These are phyloP conservation scores for Coremacera marginata DNA, from an alignment of 2,888 invertebrate genomes.

Conservation along the genomic window DNA sequence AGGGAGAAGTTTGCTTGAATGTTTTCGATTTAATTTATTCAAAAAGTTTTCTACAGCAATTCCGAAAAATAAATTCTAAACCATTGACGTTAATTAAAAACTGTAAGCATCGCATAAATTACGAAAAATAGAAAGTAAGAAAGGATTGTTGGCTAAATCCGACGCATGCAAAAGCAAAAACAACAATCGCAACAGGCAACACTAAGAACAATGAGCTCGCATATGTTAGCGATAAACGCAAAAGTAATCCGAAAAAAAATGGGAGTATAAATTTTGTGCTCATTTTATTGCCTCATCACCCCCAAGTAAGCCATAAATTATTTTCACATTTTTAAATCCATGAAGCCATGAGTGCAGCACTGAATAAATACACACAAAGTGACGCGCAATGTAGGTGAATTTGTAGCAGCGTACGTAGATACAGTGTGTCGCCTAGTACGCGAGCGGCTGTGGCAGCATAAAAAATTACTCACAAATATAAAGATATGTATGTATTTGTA, in stretches of 20 bases:
- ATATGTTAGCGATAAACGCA: background rate
- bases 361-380: background rate
- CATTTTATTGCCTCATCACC: constrained; percentile 27
- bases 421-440: background rate
- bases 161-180: background rate
- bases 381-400: background rate
- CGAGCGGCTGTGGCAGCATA: background rate
- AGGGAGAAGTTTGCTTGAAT: too few species aligned
- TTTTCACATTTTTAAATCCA: constrained; percentile 21
- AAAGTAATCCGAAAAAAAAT: constrained; percentile 19
- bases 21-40: background rate
- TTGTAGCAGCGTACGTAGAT: background rate
- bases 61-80: constrained; percentile 4
- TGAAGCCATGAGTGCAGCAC: background rate
- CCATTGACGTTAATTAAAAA: constrained; percentile 29
- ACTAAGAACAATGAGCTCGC: background rate
- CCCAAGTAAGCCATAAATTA: constrained; percentile 35
- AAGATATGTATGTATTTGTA: too few species aligned
- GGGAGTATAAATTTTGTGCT: constrained; percentile 19
- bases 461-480: too few species aligned
- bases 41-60: background rate
- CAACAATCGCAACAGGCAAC: background rate
- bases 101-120: constrained; percentile 1
- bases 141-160: background rate
- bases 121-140: background rate